Base-by-base conservation (phyloP, 2,113 vertebrate genomes). In the Onychostruthus taczanowskii region DNA sequence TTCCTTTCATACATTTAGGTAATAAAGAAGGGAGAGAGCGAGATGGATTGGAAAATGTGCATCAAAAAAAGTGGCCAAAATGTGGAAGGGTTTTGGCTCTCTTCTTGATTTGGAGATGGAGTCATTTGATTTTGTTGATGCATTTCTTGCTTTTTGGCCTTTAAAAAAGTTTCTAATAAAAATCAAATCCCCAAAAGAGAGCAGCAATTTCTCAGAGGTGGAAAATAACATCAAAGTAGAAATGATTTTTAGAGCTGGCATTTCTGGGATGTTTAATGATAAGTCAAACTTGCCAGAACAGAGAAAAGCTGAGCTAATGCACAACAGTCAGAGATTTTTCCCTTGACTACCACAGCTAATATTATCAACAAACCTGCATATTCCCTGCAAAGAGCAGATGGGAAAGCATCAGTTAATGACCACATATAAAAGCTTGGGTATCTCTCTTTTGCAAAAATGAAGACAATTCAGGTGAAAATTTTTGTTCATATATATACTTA, bases 101-200 rank as follows among this genome's bases (percentile, higher is more conserved):
- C 27, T 47, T 77, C 46, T 86, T 78, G 64, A 89, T 58, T 50
- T 70, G 68, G 66, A 72, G 56, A 59, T 84, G 30, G 69, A 89
- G 31, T 83, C 1, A 24, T 89, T 94, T 79, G 67, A 76, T 93
- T 96, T 90, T 90, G 55, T 79, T 89, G 88, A 89, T 85, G 28
- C 22, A 85, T 94, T 94, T 87, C 69, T 89, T 87, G 66, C 39
- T 93, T 84, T 95, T 64, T 94, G 93, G 90, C 84, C 91, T 95
- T 95, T 94, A 73, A 83, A 90, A 93, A 93, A 88, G 72, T 86
- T 96, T 95, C 75, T 95, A 92, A 96, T 95, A 90, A 94, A 96
- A 96, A 93, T 91, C 63, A 92, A 90, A 95, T 90, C 82, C 72
- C 82, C 75, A 52, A 93, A 95, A 93, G 88, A 85, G 70, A 91